Base-by-base conservation (phyloP, 2,797 vertebrate species). In the Podargus strigoides region DNA sequence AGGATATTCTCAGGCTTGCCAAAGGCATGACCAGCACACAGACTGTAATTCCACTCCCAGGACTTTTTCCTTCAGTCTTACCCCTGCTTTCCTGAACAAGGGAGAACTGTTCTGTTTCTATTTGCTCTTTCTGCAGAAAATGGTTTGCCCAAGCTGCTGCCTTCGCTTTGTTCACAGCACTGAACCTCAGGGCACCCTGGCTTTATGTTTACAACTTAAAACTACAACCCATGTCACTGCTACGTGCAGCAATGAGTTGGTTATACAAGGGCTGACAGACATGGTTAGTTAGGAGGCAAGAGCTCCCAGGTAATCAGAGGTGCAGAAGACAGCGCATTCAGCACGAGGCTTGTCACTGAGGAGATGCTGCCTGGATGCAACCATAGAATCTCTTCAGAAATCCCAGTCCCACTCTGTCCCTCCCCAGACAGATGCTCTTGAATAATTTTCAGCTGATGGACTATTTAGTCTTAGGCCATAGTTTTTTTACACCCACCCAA, bases 151-250 rank as follows among this genome's bases (percentile, higher is more conserved):
- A 18, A 85, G 58, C 68, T 3, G 0, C 58, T 63, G 67, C 59
- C 69, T 92, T 53, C 50, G 66, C 75, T 91, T 93, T 91, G 87
- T 73, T 85, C 59, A 37, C 70, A 82, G 67, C 56, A 5, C 37
- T 56, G 74, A 37, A 92, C 93, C 81, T 46, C 37, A 7, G 93
- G 90, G 95, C 88, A 93, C 80, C 52, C 83, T 56, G 67, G 39
- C 46, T 94, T 85, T 90, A 52, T 77, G 83, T 92, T 90, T 82
- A 21, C 86, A 70, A n/a, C 85, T 93, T 83, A 76, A 93, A 93
- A 20, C 69, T 67, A 46, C 2, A 4, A 28, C 76, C 66, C 80
- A 88, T 16, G 3, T 90, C 93, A 90, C n/a, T 49, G 77, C 94
- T 93, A n/a, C 4, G 1, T 76, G 68, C 32, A 23, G 69, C 3